Conservation (phyloP, 2,797 vertebrate genomes). For the Botia kubotai region DNA sequence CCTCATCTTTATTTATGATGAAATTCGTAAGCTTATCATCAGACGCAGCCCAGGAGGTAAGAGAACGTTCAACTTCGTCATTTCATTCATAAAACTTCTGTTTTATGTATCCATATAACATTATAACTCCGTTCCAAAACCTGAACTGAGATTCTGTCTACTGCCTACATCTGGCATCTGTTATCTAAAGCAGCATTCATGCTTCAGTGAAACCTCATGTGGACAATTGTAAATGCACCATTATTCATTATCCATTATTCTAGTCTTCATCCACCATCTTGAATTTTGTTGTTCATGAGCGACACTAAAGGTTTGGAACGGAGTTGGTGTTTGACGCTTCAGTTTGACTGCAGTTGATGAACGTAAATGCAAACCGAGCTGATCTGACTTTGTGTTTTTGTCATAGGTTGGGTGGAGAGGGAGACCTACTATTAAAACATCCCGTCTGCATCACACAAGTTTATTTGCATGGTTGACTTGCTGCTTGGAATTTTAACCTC, state of each 20-base stretch:
- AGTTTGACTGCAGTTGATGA: neutral
- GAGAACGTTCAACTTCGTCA: constrained; percentile 17
- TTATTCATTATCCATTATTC: too few species aligned
- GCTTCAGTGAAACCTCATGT: too few species aligned
- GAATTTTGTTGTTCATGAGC: neutral
- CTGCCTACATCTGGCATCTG: neutral
- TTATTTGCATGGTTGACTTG: constrained; percentile 84
- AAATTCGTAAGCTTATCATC: constrained; percentile 95
- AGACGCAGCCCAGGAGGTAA: constrained; percentile 96
- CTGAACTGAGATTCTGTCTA: neutral
- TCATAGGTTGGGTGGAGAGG: constrained; percentile 96
- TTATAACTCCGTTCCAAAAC: neutral
- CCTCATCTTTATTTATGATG: constrained; percentile 97
- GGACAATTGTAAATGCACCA: too few species aligned
- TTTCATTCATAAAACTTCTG: neutral
- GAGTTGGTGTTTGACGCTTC: constrained; percentile 34
- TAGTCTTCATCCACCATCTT: neutral
- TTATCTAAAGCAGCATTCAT: neutral
- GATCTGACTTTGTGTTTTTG: constrained; percentile 27
- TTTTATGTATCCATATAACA: neutral
- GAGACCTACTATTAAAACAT: constrained; percentile 94
- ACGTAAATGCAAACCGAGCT: neutral
- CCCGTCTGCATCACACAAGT: constrained; percentile 63
- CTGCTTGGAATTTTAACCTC: constrained; percentile 82
- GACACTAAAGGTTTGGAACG: constrained; percentile 9